Conservation (phyloP, 2,797 vertebrate species). For the Fratercula arctica region DNA sequence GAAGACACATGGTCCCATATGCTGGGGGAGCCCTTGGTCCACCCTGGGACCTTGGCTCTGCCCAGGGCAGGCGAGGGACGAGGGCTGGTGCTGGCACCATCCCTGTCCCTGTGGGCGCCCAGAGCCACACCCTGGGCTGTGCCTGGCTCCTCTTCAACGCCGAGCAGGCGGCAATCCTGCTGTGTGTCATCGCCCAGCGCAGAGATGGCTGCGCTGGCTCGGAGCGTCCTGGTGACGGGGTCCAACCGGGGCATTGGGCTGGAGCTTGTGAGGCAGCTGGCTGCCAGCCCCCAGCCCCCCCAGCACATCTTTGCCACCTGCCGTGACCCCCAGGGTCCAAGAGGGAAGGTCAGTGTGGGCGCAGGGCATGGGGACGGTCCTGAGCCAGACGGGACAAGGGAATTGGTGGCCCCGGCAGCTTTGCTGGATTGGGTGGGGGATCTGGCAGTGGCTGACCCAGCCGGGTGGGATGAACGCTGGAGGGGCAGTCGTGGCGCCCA, state of each 20-base stretch:
- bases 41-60: not conserved
- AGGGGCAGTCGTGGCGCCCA: not conserved
- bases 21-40: not conserved
- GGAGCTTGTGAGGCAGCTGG: slow-evolving; percentile 16
- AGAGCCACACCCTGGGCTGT: slow-evolving; percentile 1
- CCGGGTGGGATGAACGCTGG: not conserved
- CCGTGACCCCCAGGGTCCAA: not conserved
- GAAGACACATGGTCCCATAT: fast-evolving
- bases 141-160: not conserved
- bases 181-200: not conserved
- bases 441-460: not conserved
- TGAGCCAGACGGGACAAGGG: fast-evolving
- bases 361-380: not conserved
- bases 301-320: slow-evolving; percentile 47
- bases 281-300: not conserved
- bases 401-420: fast-evolving
- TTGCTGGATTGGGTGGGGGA: not conserved
- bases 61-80: not conserved
- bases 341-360: slow-evolving; percentile 8
- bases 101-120: not conserved
- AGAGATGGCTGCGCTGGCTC: slow-evolving; percentile 6
- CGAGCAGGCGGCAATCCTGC: not conserved
- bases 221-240: not conserved
- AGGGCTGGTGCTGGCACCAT: not conserved
- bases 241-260: slow-evolving; percentile 27